A percentile compares a stretch with the other conserved stretches of the same genome.
These are phyloP conservation scores for Cephalopachus bancanus DNA, from an alignment of 2,797 vertebrate genomes.

Conservation along the genomic window DNA sequence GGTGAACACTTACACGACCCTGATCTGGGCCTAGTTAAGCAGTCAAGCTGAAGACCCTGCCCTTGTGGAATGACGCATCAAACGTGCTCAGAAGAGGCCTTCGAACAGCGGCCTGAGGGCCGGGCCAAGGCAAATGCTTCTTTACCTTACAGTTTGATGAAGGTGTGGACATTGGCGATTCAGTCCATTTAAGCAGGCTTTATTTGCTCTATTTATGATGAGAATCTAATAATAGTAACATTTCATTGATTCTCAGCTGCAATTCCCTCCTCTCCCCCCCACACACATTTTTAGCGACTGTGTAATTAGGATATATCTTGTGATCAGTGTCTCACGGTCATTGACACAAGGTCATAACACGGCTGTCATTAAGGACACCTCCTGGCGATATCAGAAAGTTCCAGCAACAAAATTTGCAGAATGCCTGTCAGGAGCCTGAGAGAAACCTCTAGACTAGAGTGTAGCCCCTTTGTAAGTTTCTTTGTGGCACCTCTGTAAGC, in stretches of 20 bases:
- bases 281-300: neutral
- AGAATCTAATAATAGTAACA: neutral
- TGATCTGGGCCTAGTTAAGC: neutral
- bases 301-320: neutral
- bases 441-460: neutral
- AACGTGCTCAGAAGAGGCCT: neutral
- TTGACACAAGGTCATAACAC: neutral
- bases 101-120: neutral
- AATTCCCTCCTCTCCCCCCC: rapidly evolving
- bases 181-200: neutral
- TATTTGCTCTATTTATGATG: neutral
- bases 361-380: neutral
- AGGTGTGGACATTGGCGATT: no score
- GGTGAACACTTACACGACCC: neutral
- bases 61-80: neutral
- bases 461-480: neutral
- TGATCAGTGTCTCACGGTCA: neutral
- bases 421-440: neutral
- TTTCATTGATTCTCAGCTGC: neutral
- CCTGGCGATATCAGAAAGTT: neutral
- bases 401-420: neutral
- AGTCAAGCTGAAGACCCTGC: neutral
- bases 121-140: neutral
- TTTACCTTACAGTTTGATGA: neutral
- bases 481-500: neutral